phyloP scores from a whole-genome alignment of 2,797 vertebrate species.

The Danio aesculapii region DNA sequence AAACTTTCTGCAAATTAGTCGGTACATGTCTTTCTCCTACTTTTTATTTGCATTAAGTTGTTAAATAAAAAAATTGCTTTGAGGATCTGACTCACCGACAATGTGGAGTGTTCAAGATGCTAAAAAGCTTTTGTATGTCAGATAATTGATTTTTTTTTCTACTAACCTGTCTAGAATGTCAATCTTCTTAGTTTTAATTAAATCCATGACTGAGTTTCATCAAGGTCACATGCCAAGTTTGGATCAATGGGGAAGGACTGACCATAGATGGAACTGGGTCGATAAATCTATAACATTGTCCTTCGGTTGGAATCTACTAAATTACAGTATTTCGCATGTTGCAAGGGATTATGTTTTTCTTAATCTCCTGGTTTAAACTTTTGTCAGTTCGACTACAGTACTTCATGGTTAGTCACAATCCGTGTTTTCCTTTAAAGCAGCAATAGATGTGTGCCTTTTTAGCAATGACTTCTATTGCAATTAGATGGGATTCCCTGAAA shows the following conservation, averaged over 20 bases:
- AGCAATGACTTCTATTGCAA: neutral
- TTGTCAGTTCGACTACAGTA: neutral
- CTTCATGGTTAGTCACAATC: neutral
- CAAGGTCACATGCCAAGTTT: slow-evolving; percentile 72
- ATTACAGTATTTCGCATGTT: slow-evolving; percentile 63
- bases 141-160: slow-evolving; percentile 69
- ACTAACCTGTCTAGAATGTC: slow-evolving; percentile 70
- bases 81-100: neutral
- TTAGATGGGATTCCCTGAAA: neutral
- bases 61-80: slow-evolving; percentile 9
- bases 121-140: slow-evolving; percentile 63
- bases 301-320: slow-evolving; percentile 60
- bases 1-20: neutral
- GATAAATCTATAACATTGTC: slow-evolving; percentile 73
- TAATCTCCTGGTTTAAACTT: slow-evolving; percentile 45
- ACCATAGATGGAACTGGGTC: slow-evolving; percentile 73
- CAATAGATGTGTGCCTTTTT: neutral
- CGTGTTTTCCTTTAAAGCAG: neutral
- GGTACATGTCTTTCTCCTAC: neutral
- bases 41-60: neutral
- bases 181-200: slow-evolving; percentile 79
- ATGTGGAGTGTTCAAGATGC: slow-evolving; percentile 3
- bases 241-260: slow-evolving; percentile 74
- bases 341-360: slow-evolving; percentile 35
- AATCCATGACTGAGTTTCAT: slow-evolving; percentile 76